Conservation (phyloP, 2,888 invertebrate species). For the Microctonus hyperodae region DNA sequence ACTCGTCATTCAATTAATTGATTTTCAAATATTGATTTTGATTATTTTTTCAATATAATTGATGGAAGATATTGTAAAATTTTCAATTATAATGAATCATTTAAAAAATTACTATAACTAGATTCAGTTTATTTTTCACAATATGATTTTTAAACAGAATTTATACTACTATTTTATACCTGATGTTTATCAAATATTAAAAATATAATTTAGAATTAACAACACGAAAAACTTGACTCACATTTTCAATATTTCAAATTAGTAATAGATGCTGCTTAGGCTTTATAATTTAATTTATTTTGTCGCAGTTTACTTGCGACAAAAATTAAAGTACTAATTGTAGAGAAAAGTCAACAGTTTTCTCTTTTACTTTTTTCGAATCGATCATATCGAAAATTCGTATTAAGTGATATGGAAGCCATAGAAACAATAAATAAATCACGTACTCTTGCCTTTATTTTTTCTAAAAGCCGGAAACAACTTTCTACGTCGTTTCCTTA, state of each 20-base stretch:
- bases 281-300: not conserved
- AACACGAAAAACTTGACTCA: not conserved
- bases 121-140: too few species aligned
- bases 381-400: not conserved
- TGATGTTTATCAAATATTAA: not conserved
- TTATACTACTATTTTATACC: too few species aligned
- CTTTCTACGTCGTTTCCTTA: constrained; percentile 69
- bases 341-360: too few species aligned
- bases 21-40: too few species aligned
- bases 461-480: constrained; percentile 72
- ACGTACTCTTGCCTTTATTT: constrained; percentile 58
- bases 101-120: too few species aligned
- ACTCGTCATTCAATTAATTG: too few species aligned
- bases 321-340: not conserved
- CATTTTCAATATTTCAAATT: not conserved
- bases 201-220: not conserved
- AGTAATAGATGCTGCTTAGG: not conserved
- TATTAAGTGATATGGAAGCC: not conserved
- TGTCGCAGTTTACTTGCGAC: not conserved
- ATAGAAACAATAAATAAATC: not conserved
- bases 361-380: not conserved
- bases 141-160: too few species aligned
- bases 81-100: too few species aligned
- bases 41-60: too few species aligned
- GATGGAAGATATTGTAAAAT: too few species aligned